phyloP scores from a whole-genome alignment of 2,888 invertebrate genomes.

The Chromoteleia sp. region DNA sequence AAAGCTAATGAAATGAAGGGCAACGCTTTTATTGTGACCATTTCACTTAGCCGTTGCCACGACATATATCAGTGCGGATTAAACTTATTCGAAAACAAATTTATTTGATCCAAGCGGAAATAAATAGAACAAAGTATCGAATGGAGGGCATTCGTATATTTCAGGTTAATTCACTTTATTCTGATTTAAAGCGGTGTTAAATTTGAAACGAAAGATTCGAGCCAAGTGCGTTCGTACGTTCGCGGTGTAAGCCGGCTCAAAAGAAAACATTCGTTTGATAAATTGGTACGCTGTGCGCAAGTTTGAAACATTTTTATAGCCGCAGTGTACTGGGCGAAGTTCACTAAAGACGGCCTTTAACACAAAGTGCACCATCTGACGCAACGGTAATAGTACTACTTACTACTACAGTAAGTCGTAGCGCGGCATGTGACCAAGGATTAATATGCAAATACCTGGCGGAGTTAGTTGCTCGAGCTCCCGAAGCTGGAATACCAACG shows the following conservation, averaged over 20 bases:
- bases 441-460: conserved; percentile 78
- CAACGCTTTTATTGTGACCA: too few species aligned
- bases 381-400: conserved; percentile 66
- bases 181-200: conserved; percentile 40
- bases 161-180: conserved; percentile 46
- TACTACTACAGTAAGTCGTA: conserved; percentile 62
- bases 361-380: conserved; percentile 67
- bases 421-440: conserved; percentile 73
- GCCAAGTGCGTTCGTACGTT: conserved; percentile 46
- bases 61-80: too few species aligned
- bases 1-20: too few species aligned
- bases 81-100: too few species aligned
- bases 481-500: conserved; percentile 71
- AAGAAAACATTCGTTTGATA: conserved; percentile 54
- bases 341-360: conserved; percentile 63
- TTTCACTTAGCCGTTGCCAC: too few species aligned
- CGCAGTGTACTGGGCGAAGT: conserved; percentile 38
- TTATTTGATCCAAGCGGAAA: too few species aligned
- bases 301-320: conserved; percentile 57
- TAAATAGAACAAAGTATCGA: conserved; percentile 4
- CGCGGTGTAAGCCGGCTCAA: conserved; percentile 35
- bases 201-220: conserved; percentile 24
- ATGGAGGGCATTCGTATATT: conserved; percentile 13
- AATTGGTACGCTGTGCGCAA: conserved; percentile 32
- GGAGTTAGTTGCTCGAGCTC: conserved; percentile 55